Base-by-base conservation (phyloP, 2,888 invertebrate genomes). In the Brachyptera putata region DNA sequence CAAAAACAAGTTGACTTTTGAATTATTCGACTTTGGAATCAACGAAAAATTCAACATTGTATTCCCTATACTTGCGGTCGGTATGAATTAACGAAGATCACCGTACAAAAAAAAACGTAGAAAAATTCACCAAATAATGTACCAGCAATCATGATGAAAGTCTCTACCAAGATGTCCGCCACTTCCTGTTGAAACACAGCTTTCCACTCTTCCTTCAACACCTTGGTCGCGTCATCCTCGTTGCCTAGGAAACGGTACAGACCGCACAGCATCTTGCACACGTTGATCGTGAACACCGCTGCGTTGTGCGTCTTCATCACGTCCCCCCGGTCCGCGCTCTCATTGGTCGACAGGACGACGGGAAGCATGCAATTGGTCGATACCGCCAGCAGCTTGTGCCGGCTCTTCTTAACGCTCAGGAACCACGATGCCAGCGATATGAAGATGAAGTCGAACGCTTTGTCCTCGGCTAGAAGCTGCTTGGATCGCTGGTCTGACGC, bases 381-480 rank as follows among this genome's bases (percentile, higher is more conserved):
- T 11, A 30, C 24, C 2, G 24, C 14, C 68, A 66, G 70, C 69
- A 26, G 43, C 13, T 36, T 21, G 41, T 46, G 50, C 5, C 16
- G 18, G 5, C 24, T 34, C 1, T 5, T 61, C 14, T 57, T 18
- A 58, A 83, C 66, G 66, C 80, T 79, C 71, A 80, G 70, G 41
- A 84, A 76, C 83, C 91, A 85, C 14, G 85, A 82, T 61, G 84
- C 84, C 26, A 89, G 74, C 57, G 84, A 80, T 70, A 91, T 83
- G 65, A 86, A 79, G 66, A 84, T 76, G 70, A 86, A 84, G 76
- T 91, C 91, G 90, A 91, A 91, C 18, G n/a, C n/a, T n/a, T n/a
- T 14, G 39, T 37, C 14, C 4, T 37, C 16, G 14, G 16, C 14
- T 11, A 4, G 13, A 3, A 37, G 4, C 13, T 37, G 14, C 4